These are phyloP conservation scores for Myocastor coypus DNA, from an alignment of 2,113 vertebrate species.

Conservation along the genomic window DNA sequence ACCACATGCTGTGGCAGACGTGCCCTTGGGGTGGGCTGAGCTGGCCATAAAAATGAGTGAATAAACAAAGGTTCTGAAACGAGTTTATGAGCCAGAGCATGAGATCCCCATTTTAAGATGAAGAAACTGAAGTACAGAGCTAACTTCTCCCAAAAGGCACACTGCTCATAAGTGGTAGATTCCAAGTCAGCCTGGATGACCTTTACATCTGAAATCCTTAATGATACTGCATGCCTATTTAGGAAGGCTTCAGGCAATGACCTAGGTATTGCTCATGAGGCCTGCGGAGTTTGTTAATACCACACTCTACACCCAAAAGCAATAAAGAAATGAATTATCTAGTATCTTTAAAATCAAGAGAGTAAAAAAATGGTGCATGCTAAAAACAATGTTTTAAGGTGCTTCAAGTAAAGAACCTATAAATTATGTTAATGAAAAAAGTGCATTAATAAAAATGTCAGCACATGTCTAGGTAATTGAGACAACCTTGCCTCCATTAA, in stretches of 20 bases:
- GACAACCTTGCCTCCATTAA: background rate
- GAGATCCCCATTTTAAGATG: background rate
- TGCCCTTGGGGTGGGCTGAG: too few relatives aligned
- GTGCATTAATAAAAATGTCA: slow-evolving; percentile 32
- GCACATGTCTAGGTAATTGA: background rate
- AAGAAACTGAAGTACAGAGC: slow-evolving; percentile 56
- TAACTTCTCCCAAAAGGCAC: slow-evolving; percentile 40
- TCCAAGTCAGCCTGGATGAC: slow-evolving; percentile 41
- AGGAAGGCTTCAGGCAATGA: slow-evolving; percentile 30
- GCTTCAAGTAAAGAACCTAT: slow-evolving; percentile 33
- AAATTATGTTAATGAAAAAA: slow-evolving; percentile 40
- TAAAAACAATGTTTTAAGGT: slow-evolving; percentile 48
- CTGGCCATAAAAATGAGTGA: too few relatives aligned
- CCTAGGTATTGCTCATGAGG: slow-evolving; percentile 33
- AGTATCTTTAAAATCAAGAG: slow-evolving; percentile 59
- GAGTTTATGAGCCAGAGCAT: background rate
- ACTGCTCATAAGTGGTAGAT: background rate
- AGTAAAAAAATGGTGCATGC: slow-evolving; percentile 33
- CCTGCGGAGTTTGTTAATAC: slow-evolving; percentile 28
- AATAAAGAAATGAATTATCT: slow-evolving; percentile 69
- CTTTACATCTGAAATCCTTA: slow-evolving; percentile 37
- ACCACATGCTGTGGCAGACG: too few relatives aligned
- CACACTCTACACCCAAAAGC: slow-evolving; percentile 6
- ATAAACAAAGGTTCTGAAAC: too few relatives aligned
- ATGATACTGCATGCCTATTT: background rate